A percentile compares a stretch with the other conserved stretches of the same genome.
Conservation (phyloP, 2,888 invertebrate species). For the Rutpela maculata region DNA sequence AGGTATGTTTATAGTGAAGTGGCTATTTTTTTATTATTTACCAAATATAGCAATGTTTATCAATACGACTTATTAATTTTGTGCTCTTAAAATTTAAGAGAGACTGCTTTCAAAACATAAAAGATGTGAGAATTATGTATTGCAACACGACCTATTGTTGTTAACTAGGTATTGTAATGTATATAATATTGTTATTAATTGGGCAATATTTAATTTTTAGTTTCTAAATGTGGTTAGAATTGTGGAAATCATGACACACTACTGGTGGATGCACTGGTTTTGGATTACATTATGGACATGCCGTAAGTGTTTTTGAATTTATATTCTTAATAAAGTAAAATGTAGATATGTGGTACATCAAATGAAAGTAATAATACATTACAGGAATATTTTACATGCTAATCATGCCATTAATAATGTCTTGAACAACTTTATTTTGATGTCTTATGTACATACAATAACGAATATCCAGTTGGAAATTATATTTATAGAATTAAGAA, state of each 20-base stretch:
- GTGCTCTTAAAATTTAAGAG: not conserved
- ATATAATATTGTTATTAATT: slow-evolving; percentile 43
- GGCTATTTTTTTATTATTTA: slow-evolving; percentile 1
- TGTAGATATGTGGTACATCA: not conserved
- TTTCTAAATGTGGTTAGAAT: slow-evolving; percentile 73
- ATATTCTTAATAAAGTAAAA: not conserved
- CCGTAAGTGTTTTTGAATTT: slow-evolving; percentile 58
- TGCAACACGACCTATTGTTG: slow-evolving; percentile 15
- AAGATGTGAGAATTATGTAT: slow-evolving; percentile 8
- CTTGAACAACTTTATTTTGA: too few relatives aligned
- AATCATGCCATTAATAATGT: too few relatives aligned
- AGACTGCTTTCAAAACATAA: not conserved
- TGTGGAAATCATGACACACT: slow-evolving; percentile 89
- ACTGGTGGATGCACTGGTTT: slow-evolving; percentile 94
- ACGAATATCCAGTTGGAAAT: too few relatives aligned
- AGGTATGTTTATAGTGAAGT: slow-evolving; percentile 43
- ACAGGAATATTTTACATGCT: too few relatives aligned
- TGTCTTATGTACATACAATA: too few relatives aligned
- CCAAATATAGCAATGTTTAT: slow-evolving; percentile 5
- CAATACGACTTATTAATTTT: not conserved
- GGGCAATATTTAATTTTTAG: slow-evolving; percentile 55
- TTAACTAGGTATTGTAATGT: slow-evolving; percentile 24
- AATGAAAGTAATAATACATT: not conserved
- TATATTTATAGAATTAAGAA: too few relatives aligned
- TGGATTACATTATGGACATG: slow-evolving; percentile 81